These are phyloP conservation scores for Neodiprion lecontei DNA, from an alignment of 1,140 invertebrate species.

Conservation along the genomic window DNA sequence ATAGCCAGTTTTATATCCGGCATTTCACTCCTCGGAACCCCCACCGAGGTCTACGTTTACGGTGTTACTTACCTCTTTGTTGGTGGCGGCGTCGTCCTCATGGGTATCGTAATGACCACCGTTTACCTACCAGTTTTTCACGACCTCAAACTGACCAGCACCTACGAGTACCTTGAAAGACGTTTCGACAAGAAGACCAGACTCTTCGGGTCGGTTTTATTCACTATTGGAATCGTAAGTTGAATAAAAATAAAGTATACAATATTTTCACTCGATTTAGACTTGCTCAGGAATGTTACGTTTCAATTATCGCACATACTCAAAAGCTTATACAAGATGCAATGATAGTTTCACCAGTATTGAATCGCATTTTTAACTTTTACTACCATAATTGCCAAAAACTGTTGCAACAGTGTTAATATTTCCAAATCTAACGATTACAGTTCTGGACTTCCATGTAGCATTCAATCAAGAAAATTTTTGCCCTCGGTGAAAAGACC, in stretches of 20 bases:
- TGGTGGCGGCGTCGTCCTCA: constrained; percentile 67
- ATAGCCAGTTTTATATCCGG: constrained; percentile 74
- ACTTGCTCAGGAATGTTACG: too few relatives aligned
- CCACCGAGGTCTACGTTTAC: constrained; percentile 85
- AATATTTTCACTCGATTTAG: too few relatives aligned
- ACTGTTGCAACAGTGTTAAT: too few relatives aligned
- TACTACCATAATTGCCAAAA: too few relatives aligned
- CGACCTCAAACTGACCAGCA: constrained; percentile 79
- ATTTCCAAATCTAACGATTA: too few relatives aligned
- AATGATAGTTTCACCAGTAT: too few relatives aligned
- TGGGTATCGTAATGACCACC: constrained; percentile 70
- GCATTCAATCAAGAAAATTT: too few relatives aligned
- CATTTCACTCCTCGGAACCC: constrained; percentile 77
- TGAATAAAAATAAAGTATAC: constrained; percentile 6
- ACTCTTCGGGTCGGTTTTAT: constrained; percentile 77
- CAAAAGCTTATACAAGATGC: too few relatives aligned
- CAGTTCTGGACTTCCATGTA: too few relatives aligned
- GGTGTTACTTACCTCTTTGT: constrained; percentile 76
- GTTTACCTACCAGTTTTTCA: constrained; percentile 84
- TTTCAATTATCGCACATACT: too few relatives aligned
- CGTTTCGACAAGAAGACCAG: constrained; percentile 76
- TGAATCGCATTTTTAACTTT: too few relatives aligned
- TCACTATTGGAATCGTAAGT: constrained; percentile 74
- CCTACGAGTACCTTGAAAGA: constrained; percentile 85
- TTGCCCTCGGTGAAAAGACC: too few relatives aligned